Evolutionary conservation across 2,888 invertebrate genomes (phyloP).

Genomic region (Nephrotoma guestfalica): DNA sequence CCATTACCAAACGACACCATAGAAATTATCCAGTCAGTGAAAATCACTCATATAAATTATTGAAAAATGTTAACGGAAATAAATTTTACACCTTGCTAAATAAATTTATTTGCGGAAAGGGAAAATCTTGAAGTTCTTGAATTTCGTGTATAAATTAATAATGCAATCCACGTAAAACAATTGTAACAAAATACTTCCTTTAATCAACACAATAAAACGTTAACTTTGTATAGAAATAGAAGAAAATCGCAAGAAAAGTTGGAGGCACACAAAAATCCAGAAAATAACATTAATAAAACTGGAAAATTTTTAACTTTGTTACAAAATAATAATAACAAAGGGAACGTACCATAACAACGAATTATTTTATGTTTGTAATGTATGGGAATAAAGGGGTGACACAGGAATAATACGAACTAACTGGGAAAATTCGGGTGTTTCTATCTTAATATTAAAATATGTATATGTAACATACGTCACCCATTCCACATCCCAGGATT

Average conservation of each 20-base stretch:
- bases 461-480: too few species aligned
- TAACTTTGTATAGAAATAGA: not conserved
- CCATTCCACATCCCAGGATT: too few species aligned
- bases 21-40: not conserved
- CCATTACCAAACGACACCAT: too few species aligned
- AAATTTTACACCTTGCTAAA: not conserved
- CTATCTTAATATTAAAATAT: not conserved
- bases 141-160: not conserved
- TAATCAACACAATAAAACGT: not conserved
- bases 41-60: not conserved
- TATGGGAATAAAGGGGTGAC: not conserved
- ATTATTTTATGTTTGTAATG: not conserved
- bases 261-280: not conserved
- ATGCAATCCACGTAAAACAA: not conserved
- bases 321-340: not conserved
- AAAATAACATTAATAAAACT: not conserved
- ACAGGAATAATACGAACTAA: not conserved
- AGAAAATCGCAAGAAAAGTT: not conserved
- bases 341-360: not conserved
- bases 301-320: not conserved
- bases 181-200: not conserved
- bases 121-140: not conserved
- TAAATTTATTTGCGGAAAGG: not conserved
- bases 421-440: not conserved
- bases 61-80: not conserved